Conservation (phyloP, 2,888 invertebrate genomes). For the Cheilosia vulpina region DNA sequence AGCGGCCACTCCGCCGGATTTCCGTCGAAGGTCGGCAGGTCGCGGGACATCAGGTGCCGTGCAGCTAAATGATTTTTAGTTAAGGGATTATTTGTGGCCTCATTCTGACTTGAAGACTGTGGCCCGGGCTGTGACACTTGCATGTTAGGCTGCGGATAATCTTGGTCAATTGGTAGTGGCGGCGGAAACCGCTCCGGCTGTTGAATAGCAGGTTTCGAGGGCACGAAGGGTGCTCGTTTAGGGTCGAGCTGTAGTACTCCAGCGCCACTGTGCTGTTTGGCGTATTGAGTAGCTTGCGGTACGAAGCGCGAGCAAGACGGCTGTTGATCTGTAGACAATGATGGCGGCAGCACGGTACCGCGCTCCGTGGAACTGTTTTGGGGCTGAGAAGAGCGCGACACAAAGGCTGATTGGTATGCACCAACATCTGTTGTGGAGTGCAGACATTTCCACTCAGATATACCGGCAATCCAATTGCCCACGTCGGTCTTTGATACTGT, state of each 20-base stretch:
- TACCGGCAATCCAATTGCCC: neutral
- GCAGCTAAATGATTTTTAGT: conserved; percentile 25
- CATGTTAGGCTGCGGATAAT: neutral
- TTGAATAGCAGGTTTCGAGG: neutral
- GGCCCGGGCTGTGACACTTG: too few species aligned
- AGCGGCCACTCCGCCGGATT: conserved; percentile 4
- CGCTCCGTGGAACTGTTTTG: neutral
- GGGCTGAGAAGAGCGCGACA: too few species aligned
- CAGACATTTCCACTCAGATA: neutral
- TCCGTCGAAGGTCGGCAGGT: neutral
- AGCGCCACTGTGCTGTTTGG: too few species aligned
- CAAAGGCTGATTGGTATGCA: too few species aligned
- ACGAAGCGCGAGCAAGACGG: neutral
- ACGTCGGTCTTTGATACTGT: neutral
- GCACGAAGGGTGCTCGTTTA: neutral
- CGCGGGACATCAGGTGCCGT: neutral
- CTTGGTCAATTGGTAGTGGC: neutral
- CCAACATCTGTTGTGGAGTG: conserved; percentile 25
- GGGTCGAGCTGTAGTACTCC: neutral
- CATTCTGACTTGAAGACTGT: neutral
- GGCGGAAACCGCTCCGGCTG: neutral
- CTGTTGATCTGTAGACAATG: neutral
- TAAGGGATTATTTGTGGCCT: conserved; percentile 3
- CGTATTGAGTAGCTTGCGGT: too few species aligned
- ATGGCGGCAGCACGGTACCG: neutral